phyloP scores from a whole-genome alignment of 2,113 vertebrate species.

The Pavo muticus region DNA sequence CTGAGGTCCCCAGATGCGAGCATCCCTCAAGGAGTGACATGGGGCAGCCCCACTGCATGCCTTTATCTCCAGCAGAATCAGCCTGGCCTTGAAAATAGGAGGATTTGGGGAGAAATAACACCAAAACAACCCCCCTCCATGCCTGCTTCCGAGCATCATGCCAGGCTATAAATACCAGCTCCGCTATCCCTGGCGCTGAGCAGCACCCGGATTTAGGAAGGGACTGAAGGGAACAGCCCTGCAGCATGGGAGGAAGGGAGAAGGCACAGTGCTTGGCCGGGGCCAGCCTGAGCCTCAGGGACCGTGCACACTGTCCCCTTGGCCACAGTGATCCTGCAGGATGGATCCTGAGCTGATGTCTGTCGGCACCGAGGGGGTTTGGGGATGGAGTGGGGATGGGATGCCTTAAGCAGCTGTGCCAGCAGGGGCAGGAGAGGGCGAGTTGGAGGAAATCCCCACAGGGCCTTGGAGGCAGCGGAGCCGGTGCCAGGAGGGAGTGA shows the following conservation, averaged over 20 bases:
- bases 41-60: background rate
- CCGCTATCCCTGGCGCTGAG: background rate
- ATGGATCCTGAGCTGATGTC: background rate
- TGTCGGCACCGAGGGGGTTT: background rate
- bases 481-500: background rate
- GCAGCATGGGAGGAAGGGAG: background rate
- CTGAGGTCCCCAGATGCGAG: background rate
- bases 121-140: background rate
- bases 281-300: background rate
- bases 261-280: background rate
- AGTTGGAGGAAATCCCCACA: background rate
- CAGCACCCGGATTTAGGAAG: background rate
- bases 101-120: background rate
- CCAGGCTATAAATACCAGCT: constrained; percentile 26
- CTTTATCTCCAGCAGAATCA: background rate
- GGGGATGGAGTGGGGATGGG: accelerated
- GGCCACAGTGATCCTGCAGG: background rate
- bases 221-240: accelerated
- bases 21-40: accelerated
- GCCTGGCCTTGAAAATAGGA: background rate
- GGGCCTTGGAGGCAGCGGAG: background rate
- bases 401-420: no score
- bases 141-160: background rate
- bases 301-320: background rate
- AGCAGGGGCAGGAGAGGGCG: background rate